Evolutionary conservation across 2,797 vertebrate species (phyloP).

Genomic region (Mormyrops boulengeri): DNA sequence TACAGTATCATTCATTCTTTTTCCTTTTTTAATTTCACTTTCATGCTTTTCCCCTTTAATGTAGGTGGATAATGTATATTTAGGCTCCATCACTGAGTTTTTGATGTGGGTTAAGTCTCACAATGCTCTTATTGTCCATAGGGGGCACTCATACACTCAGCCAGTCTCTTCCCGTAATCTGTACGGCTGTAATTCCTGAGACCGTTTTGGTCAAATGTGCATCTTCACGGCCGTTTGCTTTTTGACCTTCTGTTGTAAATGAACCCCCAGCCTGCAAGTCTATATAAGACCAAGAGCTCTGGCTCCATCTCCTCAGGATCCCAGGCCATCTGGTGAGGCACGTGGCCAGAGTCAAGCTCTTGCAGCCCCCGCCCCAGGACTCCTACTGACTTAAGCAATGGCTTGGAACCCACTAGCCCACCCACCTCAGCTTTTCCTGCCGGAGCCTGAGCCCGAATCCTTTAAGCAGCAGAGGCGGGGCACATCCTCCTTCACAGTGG

Average conservation of each 20-base stretch:
- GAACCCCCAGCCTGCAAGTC: neutral
- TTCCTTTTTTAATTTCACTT: neutral
- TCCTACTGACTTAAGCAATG: constrained; percentile 1
- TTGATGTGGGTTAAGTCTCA: neutral
- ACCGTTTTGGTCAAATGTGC: neutral
- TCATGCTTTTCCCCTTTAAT: neutral
- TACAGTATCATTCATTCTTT: neutral
- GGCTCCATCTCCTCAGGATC: neutral
- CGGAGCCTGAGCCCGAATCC: neutral
- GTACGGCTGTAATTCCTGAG: neutral
- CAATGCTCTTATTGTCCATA: neutral
- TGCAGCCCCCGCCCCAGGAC: neutral
- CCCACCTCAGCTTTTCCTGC: neutral
- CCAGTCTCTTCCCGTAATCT: neutral
- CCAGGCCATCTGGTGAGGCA: neutral
- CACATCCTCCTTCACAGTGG: neutral
- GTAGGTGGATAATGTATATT: neutral
- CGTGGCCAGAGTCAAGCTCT: neutral
- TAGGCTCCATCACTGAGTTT: neutral
- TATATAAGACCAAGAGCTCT: neutral
- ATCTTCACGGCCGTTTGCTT: neutral
- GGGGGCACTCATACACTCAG: neutral
- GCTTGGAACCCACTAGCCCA: neutral
- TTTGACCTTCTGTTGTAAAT: neutral
- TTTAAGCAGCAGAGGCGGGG: neutral